Percentiles rank a stretch among this genome's conserved stretches.
Evolutionary conservation across 2,113 vertebrate species (phyloP).

Genomic region (Cyanoramphus novaezelandiae): DNA sequence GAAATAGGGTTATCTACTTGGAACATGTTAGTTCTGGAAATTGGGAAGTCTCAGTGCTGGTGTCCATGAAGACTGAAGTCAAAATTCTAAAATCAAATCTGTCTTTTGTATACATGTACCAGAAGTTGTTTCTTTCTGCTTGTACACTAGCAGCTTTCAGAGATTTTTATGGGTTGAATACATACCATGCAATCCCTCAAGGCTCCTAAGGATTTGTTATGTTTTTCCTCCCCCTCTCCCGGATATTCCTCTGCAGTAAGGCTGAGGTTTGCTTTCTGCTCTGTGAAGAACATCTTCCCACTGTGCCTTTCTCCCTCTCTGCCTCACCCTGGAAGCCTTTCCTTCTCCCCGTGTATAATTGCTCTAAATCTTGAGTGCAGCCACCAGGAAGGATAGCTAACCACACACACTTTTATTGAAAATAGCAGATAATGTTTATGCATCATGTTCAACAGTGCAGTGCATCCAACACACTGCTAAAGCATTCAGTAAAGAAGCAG

Average conservation of each 20-base stretch:
- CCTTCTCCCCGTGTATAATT: background rate
- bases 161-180: background rate
- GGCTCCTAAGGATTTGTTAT: background rate
- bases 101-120: background rate
- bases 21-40: background rate
- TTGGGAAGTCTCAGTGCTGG: background rate
- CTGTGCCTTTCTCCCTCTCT: background rate
- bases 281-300: background rate
- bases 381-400: background rate
- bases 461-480: background rate
- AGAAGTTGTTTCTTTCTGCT: background rate
- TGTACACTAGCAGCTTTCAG: background rate
- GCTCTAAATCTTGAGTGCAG: background rate
- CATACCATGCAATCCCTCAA: background rate
- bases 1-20: constrained; percentile 18
- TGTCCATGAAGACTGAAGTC: background rate
- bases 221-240: no score
- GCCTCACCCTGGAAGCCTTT: background rate
- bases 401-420: background rate
- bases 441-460: background rate
- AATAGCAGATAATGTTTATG: background rate
- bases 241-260: background rate
- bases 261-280: background rate
- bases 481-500: background rate
- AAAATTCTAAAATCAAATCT: background rate